phyloP scores from a whole-genome alignment of 2,888 invertebrate species.

The Hedya salicella region DNA sequence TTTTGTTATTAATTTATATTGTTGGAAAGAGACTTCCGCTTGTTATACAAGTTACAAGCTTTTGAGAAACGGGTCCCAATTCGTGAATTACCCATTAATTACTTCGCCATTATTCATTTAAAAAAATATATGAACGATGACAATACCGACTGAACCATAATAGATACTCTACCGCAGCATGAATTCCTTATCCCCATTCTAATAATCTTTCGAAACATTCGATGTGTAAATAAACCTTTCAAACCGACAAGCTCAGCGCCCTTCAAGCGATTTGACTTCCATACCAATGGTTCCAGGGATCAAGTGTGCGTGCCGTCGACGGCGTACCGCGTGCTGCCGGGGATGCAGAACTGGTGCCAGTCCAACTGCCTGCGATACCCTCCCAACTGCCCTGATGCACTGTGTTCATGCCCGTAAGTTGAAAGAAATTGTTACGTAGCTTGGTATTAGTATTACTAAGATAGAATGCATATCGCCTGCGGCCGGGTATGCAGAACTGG shows the following conservation, averaged over 20 bases:
- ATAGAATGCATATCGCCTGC: too few species aligned
- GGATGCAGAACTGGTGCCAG: slow-evolving; percentile 94
- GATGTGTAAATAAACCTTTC: neutral
- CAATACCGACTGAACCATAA: neutral
- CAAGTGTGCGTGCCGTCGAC: slow-evolving; percentile 91
- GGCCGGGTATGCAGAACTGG: too few species aligned
- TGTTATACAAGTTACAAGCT: too few species aligned
- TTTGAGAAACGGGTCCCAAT: too few species aligned
- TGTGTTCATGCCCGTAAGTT: slow-evolving; percentile 94
- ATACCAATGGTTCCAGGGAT: slow-evolving; percentile 82
- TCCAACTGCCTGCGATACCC: slow-evolving; percentile 94
- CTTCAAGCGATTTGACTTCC: slow-evolving; percentile 18
- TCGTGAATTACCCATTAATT: too few species aligned
- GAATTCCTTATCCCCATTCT: neutral
- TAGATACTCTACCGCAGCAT: slow-evolving; percentile 1
- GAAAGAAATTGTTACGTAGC: neutral
- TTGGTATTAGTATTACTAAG: too few species aligned
- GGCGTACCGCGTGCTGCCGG: slow-evolving; percentile 88
- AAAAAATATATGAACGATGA: too few species aligned
- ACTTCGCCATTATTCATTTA: too few species aligned
- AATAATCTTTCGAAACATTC: neutral
- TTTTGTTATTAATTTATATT: too few species aligned
- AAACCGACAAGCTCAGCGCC: slow-evolving; percentile 8
- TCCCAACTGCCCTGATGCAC: slow-evolving; percentile 91
- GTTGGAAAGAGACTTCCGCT: too few species aligned